Percentiles rank a stretch among this genome's conserved stretches.
Conservation (phyloP, 1,140 invertebrate species). For the Ips typographus region DNA sequence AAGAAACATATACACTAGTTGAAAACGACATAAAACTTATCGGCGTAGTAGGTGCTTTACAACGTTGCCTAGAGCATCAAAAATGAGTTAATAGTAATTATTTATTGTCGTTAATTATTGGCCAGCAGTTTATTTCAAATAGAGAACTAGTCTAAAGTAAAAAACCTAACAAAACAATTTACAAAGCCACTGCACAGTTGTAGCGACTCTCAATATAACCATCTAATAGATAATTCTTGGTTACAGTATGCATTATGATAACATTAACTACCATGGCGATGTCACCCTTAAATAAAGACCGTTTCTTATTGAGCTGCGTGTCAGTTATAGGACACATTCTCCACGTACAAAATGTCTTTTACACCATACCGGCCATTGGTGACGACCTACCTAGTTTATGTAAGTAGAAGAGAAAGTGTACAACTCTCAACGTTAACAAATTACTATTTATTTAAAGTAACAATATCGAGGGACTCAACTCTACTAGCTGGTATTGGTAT, state of each 20-base stretch:
- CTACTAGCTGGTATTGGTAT: conserved; percentile 42
- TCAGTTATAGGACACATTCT: conserved; percentile 56
- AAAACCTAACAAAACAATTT: too few relatives aligned
- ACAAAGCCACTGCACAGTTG: too few relatives aligned
- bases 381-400: conserved; percentile 37
- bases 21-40: too few relatives aligned
- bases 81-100: too few relatives aligned
- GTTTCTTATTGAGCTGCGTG: conserved; percentile 52
- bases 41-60: too few relatives aligned
- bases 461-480: conserved; percentile 45
- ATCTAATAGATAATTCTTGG: too few relatives aligned
- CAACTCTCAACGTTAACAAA: conserved; percentile 1
- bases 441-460: conserved; percentile 40
- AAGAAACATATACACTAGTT: too few relatives aligned
- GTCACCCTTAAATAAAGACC: conserved; percentile 51
- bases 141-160: too few relatives aligned
- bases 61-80: too few relatives aligned
- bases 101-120: too few relatives aligned
- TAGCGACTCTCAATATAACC: too few relatives aligned
- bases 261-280: conserved; percentile 55
- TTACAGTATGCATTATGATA: conserved; percentile 53
- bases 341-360: conserved; percentile 52
- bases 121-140: too few relatives aligned
- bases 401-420: conserved; percentile 33
- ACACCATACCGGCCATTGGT: conserved; percentile 52